These are phyloP conservation scores for Labrus mixtus DNA, from an alignment of 2,113 vertebrate genomes.

Conservation along the genomic window DNA sequence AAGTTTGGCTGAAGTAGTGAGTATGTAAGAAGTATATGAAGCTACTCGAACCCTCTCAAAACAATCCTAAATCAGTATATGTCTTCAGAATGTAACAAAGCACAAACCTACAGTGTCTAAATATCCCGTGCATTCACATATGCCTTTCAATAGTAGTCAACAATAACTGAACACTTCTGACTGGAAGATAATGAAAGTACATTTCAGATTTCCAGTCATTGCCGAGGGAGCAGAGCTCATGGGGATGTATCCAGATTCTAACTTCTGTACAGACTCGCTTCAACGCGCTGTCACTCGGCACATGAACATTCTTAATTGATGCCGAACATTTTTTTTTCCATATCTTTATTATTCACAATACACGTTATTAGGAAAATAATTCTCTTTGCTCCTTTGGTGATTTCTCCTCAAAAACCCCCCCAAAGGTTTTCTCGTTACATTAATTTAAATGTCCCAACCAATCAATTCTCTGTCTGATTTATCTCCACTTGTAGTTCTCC, in stretches of 20 bases:
- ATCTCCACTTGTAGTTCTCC: constrained; percentile 20
- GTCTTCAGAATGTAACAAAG: too few relatives aligned
- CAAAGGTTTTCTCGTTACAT: constrained; percentile 22
- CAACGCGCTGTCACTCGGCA: constrained; percentile 28
- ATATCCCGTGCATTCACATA: not conserved
- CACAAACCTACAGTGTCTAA: not conserved
- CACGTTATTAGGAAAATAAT: constrained; percentile 46
- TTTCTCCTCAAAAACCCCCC: constrained; percentile 37
- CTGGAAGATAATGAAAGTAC: constrained; percentile 2
- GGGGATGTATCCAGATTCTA: constrained; percentile 25
- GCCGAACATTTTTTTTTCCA: constrained; percentile 23
- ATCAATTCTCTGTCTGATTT: constrained; percentile 23
- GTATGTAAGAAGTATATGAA: too few relatives aligned
- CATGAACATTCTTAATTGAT: constrained; percentile 38
- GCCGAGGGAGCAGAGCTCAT: constrained; percentile 6
- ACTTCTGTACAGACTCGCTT: constrained; percentile 21
- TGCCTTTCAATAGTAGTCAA: constrained; percentile 24
- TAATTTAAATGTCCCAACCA: constrained; percentile 51
- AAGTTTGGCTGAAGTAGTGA: too few relatives aligned
- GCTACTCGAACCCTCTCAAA: too few relatives aligned
- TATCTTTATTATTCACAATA: constrained; percentile 24
- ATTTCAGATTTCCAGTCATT: constrained; percentile 6
- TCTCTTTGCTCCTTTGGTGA: constrained; percentile 43
- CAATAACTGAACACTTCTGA: constrained; percentile 14
- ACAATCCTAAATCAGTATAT: too few relatives aligned